phyloP scores from a whole-genome alignment of 1,140 invertebrate species.

The Paracyclopina nana region DNA sequence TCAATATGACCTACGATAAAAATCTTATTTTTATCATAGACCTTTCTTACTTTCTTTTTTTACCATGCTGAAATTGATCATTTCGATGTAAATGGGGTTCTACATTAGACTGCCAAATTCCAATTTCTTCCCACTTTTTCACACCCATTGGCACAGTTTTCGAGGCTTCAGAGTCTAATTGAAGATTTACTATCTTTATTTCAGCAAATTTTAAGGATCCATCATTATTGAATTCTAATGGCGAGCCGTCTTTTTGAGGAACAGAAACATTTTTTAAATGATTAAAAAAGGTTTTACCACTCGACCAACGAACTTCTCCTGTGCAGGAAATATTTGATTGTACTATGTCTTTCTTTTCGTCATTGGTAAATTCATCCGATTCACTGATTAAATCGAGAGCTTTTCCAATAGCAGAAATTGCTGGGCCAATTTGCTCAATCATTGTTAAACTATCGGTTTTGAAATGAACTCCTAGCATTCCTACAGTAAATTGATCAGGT shows the following conservation, averaged over 20 bases:
- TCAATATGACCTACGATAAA: conserved; percentile 39
- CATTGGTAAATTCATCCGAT: not conserved
- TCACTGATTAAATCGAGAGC: conserved; percentile 43
- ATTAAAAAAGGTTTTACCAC: not conserved
- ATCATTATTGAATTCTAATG: conserved; percentile 65
- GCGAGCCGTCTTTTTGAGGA: conserved; percentile 31
- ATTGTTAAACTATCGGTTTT: conserved; percentile 58
- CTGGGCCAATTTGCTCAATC: conserved; percentile 67
- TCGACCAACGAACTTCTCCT: not conserved
- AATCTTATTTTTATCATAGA: not conserved
- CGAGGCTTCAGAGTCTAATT: conserved; percentile 40
- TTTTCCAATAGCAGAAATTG: conserved; percentile 70
- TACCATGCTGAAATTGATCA: not conserved
- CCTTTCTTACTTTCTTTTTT: not conserved
- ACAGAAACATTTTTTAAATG: not conserved
- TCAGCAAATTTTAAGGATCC: conserved; percentile 66
- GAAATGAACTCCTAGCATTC: conserved; percentile 83
- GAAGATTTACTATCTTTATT: conserved; percentile 76
- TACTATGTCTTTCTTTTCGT: not conserved
- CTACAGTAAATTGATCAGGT: conserved; percentile 65
- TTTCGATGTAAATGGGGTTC: not conserved
- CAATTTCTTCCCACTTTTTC: conserved; percentile 63
- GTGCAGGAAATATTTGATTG: not conserved
- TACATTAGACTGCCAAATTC: conserved; percentile 20
- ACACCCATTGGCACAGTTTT: conserved; percentile 9